phyloP scores from a whole-genome alignment of 2,797 vertebrate genomes.

The Pseudochirops cupreus region DNA sequence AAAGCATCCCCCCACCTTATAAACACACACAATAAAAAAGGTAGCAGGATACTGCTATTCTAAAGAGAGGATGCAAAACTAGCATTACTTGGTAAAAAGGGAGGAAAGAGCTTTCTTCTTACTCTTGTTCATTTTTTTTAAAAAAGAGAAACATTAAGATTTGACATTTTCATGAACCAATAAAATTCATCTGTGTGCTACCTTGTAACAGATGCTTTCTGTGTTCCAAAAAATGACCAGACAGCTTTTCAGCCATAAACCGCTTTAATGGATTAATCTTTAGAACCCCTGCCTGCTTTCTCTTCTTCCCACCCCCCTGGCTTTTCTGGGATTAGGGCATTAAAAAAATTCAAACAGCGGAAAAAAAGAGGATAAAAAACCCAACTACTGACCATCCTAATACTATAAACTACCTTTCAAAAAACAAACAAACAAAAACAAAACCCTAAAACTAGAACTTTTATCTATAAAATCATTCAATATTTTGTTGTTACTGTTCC shows the following conservation, averaged over 20 bases:
- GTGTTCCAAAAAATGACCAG: background rate
- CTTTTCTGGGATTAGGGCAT: constrained; percentile 52
- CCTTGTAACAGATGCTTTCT: background rate
- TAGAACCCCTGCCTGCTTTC: background rate
- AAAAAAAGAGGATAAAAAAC: background rate
- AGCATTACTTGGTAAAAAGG: constrained; percentile 23
- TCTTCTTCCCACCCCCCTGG: background rate
- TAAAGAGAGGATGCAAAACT: background rate
- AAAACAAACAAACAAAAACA: background rate
- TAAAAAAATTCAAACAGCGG: background rate
- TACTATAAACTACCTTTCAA: background rate
- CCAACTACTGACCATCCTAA: background rate
- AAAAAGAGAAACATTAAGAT: constrained; percentile 52
- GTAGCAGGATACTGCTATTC: background rate
- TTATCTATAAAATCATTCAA: background rate
- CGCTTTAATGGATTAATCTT: constrained; percentile 22
- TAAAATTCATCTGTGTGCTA: constrained; percentile 22
- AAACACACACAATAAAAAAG: constrained; percentile 34
- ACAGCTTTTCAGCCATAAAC: background rate
- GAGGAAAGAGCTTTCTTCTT: background rate
- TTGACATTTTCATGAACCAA: constrained; percentile 53
- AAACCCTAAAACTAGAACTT: background rate
- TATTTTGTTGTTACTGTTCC: background rate
- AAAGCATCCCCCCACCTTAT: constrained; percentile 45
- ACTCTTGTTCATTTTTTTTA: background rate